Evolutionary conservation across 2,113 vertebrate species (phyloP).

Genomic region (Oncorhynchus nerka): DNA sequence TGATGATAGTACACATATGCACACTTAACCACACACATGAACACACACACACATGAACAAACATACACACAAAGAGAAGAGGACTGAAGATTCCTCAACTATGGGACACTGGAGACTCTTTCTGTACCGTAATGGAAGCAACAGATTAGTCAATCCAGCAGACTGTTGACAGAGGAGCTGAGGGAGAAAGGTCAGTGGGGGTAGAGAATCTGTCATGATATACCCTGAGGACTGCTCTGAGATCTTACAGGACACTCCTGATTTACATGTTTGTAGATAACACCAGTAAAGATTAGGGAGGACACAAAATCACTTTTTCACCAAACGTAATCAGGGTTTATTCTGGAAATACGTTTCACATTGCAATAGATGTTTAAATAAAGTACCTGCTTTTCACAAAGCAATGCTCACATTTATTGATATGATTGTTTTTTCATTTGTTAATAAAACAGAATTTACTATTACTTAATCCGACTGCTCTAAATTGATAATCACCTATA

Average conservation of each 20-base stretch:
- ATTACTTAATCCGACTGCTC: too few species aligned
- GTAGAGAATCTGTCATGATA: background rate
- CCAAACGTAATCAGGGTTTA: too few species aligned
- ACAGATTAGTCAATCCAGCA: constrained; percentile 32
- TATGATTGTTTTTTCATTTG: too few species aligned
- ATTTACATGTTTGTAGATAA: background rate
- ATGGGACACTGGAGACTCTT: constrained; percentile 11
- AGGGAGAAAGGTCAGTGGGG: constrained; percentile 4
- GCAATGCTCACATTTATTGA: too few species aligned
- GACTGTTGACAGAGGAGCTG: constrained; percentile 11
- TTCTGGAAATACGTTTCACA: too few species aligned
- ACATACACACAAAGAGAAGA: constrained; percentile 4
- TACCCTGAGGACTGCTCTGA: background rate
- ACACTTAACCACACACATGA: background rate
- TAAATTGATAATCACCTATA: too few species aligned
- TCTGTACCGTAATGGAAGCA: constrained; percentile 18
- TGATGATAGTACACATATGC: background rate
- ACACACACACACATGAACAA: background rate
- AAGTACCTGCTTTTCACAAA: too few species aligned
- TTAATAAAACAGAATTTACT: too few species aligned
- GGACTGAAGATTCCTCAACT: constrained; percentile 3
- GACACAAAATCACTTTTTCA: too few species aligned
- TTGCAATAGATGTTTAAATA: too few species aligned
- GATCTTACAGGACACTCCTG: background rate
- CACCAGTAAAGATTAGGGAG: too few species aligned